Conservation (phyloP, 2,113 vertebrate species). For the Phyllostomus discolor region DNA sequence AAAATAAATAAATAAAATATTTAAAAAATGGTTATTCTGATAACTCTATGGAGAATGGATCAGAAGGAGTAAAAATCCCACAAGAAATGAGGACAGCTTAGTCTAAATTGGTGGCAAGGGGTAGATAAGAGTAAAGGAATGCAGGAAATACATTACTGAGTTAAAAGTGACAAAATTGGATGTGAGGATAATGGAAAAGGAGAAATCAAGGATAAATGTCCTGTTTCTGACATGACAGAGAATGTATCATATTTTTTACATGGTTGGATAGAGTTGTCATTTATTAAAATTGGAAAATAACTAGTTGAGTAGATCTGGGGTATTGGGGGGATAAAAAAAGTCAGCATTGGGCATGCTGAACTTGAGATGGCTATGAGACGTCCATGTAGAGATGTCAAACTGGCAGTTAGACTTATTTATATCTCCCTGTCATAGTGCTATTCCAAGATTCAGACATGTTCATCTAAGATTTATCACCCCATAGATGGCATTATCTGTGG, state of each 20-base stretch:
- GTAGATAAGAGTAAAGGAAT: background rate
- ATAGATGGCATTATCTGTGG: background rate
- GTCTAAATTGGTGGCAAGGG: background rate
- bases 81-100: background rate
- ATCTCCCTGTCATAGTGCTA: background rate
- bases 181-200: background rate
- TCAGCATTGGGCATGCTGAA: background rate
- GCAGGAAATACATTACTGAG: background rate
- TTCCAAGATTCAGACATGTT: background rate
- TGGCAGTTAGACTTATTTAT: fast-evolving
- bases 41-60: background rate
- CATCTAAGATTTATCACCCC: background rate
- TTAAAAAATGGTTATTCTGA: background rate
- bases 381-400: background rate
- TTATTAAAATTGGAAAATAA: background rate
- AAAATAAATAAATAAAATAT: too few species aligned
- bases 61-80: background rate
- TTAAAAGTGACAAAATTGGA: background rate
- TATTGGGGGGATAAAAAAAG: background rate
- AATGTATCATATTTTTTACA: background rate
- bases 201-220: background rate
- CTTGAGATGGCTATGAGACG: background rate
- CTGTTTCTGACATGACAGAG: background rate
- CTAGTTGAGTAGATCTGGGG: background rate
- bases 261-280: background rate